phyloP scores from a whole-genome alignment of 2,113 vertebrate species.

The Hippocampus comes region DNA sequence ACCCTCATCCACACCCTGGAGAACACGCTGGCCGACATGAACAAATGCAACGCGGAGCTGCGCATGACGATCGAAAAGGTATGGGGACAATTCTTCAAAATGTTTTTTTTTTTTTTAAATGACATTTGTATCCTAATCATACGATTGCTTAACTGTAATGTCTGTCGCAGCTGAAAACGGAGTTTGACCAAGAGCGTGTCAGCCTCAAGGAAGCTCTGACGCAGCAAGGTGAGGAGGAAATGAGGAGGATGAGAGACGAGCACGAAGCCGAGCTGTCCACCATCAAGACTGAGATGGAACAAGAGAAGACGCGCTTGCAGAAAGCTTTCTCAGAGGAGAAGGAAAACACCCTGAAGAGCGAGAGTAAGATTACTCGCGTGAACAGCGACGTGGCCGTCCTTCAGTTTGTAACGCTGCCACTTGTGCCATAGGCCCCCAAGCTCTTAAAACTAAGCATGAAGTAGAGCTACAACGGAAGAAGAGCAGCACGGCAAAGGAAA shows the following conservation, averaged over 20 bases:
- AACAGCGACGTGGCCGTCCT: background rate
- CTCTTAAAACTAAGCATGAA: constrained; percentile 54
- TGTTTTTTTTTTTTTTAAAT: no score
- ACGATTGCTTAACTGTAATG: background rate
- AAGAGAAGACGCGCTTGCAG: constrained; percentile 60
- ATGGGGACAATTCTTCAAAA: no score
- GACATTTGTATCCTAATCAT: background rate
- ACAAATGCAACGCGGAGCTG: constrained; percentile 56
- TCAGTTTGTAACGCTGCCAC: background rate
- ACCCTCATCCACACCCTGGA: constrained; percentile 62
- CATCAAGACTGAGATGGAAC: constrained; percentile 50
- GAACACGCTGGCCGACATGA: constrained; percentile 68
- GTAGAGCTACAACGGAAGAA: constrained; percentile 62
- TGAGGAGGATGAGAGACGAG: constrained; percentile 61
- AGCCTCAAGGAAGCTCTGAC: constrained; percentile 54
- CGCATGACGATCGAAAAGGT: constrained; percentile 55
- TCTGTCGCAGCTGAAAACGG: constrained; percentile 63
- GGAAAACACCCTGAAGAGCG: constrained; percentile 47
- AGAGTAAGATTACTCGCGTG: background rate
- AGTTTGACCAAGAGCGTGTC: constrained; percentile 62
- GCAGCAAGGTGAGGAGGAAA: constrained; percentile 49
- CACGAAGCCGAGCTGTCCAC: constrained; percentile 42
- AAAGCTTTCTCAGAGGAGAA: constrained; percentile 72
- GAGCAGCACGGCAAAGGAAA: constrained; percentile 57
- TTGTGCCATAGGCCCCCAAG: constrained; percentile 10